Evolutionary conservation across 2,888 invertebrate species (phyloP), one percentile per base, ranked within the genome.

Genomic region (Caenorhabditis sp.): DNA sequence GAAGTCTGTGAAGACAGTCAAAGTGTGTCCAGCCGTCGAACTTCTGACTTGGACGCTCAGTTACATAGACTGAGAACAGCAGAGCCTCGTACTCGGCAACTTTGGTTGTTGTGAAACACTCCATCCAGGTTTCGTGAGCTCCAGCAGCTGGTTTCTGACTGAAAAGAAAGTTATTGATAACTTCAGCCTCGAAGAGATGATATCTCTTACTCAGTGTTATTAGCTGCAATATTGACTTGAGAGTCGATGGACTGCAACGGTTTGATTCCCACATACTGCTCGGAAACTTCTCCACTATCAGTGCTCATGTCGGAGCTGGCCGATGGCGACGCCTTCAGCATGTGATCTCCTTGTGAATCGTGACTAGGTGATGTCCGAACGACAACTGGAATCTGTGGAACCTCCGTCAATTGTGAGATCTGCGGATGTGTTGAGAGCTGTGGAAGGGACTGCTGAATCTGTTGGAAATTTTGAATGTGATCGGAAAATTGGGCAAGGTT

Each of bases 11-110:
- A 20, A 87, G 61, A 68, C 88, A 88, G 32, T 88, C 87, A 70
- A 80, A 87, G 62, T 86, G 82, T 0, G 77, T 69, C 70, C 74
- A 85, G 22, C 85, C 86, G 51, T 86, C 86, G 24, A 71, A 62
- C 47, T 86, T 85, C 28, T 60, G 56, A 8, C 82, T 81, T 22
- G 71, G 68, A n/a, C 74, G 37, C 11, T 74, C 71, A 6, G 71
- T 69, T 2, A 86, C 88, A 51, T 84, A 88, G n/a, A 88, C 79
- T 6, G 88, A 88, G 68, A 84, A 88, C 51, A 88, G 74, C 8
- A 88, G 80, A 0, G 87, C 88, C 8, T 85, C 77, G 69, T 81
- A 85, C 55, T 88, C 86, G 2, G 65, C 22, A 8, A 24, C 40
- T 11, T 58, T 77, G 2, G 83, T 80, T 0, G 87, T 85, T 4